Base-by-base conservation (phyloP, 2,888 invertebrate genomes). In the Agelastica alni region DNA sequence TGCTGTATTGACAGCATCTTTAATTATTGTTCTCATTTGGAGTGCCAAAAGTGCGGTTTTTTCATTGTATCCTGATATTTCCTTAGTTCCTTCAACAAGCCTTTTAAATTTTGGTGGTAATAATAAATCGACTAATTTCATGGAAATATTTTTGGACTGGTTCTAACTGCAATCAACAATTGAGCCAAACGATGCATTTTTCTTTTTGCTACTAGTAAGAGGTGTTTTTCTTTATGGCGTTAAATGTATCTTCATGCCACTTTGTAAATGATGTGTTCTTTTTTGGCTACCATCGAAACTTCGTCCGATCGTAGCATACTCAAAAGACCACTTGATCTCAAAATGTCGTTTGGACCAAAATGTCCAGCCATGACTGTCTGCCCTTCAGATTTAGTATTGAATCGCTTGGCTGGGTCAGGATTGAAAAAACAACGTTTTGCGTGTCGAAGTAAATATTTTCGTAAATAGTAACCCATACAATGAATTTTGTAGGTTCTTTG, bases 251-350 rank as follows among this genome's bases (percentile, higher is more conserved):
- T 13, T 41, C 53, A 16, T 5, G 28, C 61, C 32, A 63, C 60
- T 51, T 63, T 61, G 45, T 60, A 62, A 36, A 64, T 63, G 6
- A 60, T 54, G 43, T 31, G 4, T 45, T 62, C 63, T 44, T 42
- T 55, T 51, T 60, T 64, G 1, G 59, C 60, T 4, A 53, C 52
- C 36, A 62, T 12, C 5, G 60, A 57, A n/a, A 63, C 32, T n/a
- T 51, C 44, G 16, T 63, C 55, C 4, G 61, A 58, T 41, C 31
- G 30, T 45, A 64, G 42, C 34, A 46, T 45, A 20, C 42, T 53
- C 13, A 61, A 47, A 10, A 60, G 9, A 10, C 59, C 62, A 51
- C 44, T 49, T 34, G 14, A 18, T 44, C 36, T 45, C 20, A 63
- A 45, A 9, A 34, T 9, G 49, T 63, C 61, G 30, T 58, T 56